Evolutionary conservation across 2,113 vertebrate species (phyloP), one percentile per base, ranked within the genome.

Genomic region (Sylvietta virens): DNA sequence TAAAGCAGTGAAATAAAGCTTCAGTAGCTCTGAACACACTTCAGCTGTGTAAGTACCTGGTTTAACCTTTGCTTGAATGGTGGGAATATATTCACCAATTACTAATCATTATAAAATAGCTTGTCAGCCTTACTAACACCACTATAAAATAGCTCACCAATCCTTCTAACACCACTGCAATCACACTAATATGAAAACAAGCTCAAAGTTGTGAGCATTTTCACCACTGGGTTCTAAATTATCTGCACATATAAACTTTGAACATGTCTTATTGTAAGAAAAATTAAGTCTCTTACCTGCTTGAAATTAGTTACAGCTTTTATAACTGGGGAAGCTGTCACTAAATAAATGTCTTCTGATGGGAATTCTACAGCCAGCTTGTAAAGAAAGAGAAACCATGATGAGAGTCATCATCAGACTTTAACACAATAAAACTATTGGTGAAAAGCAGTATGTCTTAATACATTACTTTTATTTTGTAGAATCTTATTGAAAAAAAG

Each of bases 231-330:
- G 15, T 60, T 74, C 65, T 73, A 69, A 82, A 57, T 82, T 33
- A 88, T 7, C 48, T 53, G 30, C 30, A 71, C 8, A 16, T 14
- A 15, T 1, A 45, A 83, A 73, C 51, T 56, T 57, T 60, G 42
- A 60, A 65, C 15, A 72, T 5, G 7, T 54, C 23, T 74, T 56
- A 44, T 15, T 8, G 3, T n/a, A 42, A 51, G 21, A 62, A 86
- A 91, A 89, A 62, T 6, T 3, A 70, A 65, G 27, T 42, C 9
- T 33, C 96, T 98, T 91, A 99, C 99, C 99, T 99, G 98, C 95
- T 96, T 99, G 90, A 99, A 99, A 97, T 99, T 99, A 8, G 98
- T 99, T 82, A 99, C 96, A 44, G 99, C 98, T 97, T 99, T 99
- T 95, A 99, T 98, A 80, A 99, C 96, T 7, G 98, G 97, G 65